Evolutionary conservation across 2,113 vertebrate species (phyloP).

Genomic region (Cyanistes caeruleus): DNA sequence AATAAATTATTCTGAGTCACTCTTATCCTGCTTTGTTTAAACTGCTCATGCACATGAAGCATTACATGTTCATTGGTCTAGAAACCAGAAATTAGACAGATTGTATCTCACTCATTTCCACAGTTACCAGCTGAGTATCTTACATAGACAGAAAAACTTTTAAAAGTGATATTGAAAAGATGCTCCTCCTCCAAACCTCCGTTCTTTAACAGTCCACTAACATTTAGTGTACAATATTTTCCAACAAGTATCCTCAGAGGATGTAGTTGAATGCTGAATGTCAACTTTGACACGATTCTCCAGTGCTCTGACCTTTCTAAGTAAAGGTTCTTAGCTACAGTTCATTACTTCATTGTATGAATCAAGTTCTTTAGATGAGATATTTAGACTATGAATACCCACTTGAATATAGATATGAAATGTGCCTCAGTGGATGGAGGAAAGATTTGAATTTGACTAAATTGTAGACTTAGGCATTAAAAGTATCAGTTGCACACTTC

Average conservation of each 20-base stretch:
- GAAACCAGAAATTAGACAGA: not conserved
- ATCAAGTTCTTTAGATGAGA: not conserved
- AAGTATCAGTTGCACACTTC: not conserved
- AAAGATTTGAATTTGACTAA: not conserved
- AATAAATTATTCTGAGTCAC: not conserved
- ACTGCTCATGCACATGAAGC: not conserved
- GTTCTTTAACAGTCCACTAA: not conserved
- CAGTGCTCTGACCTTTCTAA: not conserved
- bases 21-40: not conserved
- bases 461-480: not conserved
- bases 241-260: not conserved
- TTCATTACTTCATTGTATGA: not conserved
- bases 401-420: not conserved
- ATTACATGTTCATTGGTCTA: not conserved
- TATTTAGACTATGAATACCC: not conserved
- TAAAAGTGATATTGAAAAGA: not conserved
- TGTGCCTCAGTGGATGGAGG: not conserved
- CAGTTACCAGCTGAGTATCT: not conserved
- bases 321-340: not conserved
- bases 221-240: not conserved
- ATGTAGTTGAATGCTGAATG: not conserved
- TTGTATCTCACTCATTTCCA: not conserved
- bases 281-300: not conserved
- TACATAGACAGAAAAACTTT: not conserved
- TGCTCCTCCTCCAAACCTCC: not conserved